Base-by-base conservation (phyloP, 2,888 invertebrate species). In the Corythucha ciliata region DNA sequence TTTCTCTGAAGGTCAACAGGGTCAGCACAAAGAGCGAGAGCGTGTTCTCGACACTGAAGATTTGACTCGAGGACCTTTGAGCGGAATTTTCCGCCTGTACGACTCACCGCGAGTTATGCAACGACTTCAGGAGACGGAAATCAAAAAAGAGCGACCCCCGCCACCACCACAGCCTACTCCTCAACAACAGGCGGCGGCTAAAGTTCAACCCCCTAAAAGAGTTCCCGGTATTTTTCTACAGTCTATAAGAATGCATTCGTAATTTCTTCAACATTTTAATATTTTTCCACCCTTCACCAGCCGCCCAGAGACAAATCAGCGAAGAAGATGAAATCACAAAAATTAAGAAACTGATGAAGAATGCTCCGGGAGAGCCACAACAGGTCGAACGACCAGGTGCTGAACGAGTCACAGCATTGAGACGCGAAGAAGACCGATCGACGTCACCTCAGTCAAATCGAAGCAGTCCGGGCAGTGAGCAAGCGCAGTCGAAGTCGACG, bases 91-190 rank as follows among this genome's bases (percentile, higher is more conserved):
- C 56, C 77, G 90, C 33, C 70, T 92, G 25, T 81, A 82, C 48
- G 92, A 92, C 67, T 90, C 89, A 45, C 84, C 90, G 0, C 76
- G 89, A 52, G 88, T 91, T 6, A 88, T 91, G 78, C 86, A 88
- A 67, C 81, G 89, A 57, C 75, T 92, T 61, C 81, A 88, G 63
- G 90, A 91, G 60, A 80, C 79, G 59, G 84, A 85, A 61, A 77
- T 59, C 72, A 78, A 66, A 69, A 65, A 53, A 74, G 64, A 74
- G 45, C 72, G 72, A 41, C 74, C 76, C 32, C 56, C 58, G 39
- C 32, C 55, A 33, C 69, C 51, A 45, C 54, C 56, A 0, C 41
- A 40, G 24, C 24, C 41, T 22, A 20, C 20, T 2, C 40, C 27
- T 5, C 53, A 53, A 24, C 48, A 40, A 21, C 42, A 34, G n/a